phyloP scores from a whole-genome alignment of 1,140 invertebrate genomes.

The Orchesella cincta region DNA sequence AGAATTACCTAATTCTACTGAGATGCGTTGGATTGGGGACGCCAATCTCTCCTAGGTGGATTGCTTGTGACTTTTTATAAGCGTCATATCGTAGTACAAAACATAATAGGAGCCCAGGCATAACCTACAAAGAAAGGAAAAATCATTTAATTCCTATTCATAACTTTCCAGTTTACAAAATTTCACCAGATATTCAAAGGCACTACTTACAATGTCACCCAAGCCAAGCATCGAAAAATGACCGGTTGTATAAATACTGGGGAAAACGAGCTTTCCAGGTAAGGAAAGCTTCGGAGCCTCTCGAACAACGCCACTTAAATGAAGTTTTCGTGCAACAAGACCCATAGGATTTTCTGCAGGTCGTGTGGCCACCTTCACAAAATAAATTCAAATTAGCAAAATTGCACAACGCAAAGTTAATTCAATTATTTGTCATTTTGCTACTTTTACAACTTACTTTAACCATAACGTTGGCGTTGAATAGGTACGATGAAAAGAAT shows the following conservation, averaged over 20 bases:
- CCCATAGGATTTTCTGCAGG: constrained; percentile 96
- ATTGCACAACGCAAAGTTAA: not conserved
- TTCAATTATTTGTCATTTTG: too few species aligned
- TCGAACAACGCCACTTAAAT: constrained; percentile 79
- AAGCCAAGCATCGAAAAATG: constrained; percentile 97
- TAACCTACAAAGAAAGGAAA: constrained; percentile 61
- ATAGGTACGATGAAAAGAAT: constrained; percentile 97
- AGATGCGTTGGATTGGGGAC: constrained; percentile 74
- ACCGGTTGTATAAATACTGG: constrained; percentile 90
- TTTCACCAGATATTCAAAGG: not conserved
- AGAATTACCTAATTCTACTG: constrained; percentile 67
- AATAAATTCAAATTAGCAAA: constrained; percentile 36
- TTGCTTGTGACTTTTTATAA: constrained; percentile 86
- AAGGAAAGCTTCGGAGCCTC: constrained; percentile 87
- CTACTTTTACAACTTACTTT: constrained; percentile 79
- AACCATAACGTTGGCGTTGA: constrained; percentile 98
- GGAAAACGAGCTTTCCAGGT: constrained; percentile 95
- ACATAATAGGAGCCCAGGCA: constrained; percentile 94
- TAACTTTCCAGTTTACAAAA: not conserved
- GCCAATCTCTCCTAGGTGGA: constrained; percentile 70
- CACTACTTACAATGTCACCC: constrained; percentile 80
- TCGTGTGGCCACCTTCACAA: constrained; percentile 71
- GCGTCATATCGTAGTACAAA: constrained; percentile 95
- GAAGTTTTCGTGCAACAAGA: constrained; percentile 85
- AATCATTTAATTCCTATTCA: not conserved